These are phyloP conservation scores for Panthera uncia DNA, from an alignment of 2,113 vertebrate genomes.

Conservation along the genomic window DNA sequence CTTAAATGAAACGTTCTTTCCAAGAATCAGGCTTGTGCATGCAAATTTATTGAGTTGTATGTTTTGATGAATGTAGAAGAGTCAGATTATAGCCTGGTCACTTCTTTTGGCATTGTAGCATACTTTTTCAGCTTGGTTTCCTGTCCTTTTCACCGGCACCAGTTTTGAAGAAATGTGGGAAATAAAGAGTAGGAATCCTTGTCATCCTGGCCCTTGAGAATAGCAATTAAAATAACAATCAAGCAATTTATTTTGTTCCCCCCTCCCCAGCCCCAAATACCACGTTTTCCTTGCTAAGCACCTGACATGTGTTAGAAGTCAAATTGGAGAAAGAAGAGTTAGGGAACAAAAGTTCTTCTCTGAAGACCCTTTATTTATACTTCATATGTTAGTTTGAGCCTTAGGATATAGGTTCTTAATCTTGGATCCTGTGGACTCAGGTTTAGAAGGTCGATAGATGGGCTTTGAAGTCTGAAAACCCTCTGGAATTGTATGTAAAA, in stretches of 20 bases:
- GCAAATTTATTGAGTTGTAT: neutral
- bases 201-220: neutral
- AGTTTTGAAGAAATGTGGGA: neutral
- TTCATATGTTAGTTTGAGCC: neutral
- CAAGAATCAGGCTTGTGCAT: neutral
- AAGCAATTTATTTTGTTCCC: neutral
- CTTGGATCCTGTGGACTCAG: neutral
- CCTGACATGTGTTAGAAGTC: neutral
- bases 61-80: slow-evolving; percentile 15
- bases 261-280: neutral
- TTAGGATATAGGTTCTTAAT: neutral
- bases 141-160: neutral
- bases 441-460: neutral
- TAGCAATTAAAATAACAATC: slow-evolving; percentile 6
- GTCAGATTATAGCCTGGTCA: neutral
- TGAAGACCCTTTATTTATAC: neutral
- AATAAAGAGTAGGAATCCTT: slow-evolving; percentile 22
- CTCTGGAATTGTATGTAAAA: neutral
- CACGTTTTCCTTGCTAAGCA: neutral
- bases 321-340: neutral
- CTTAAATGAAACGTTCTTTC: slow-evolving; percentile 36
- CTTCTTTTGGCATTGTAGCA: neutral
- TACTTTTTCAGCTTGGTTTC: slow-evolving; percentile 13
- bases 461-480: neutral
- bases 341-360: neutral